These are phyloP conservation scores for Mus caroli DNA, from an alignment of 2,797 vertebrate species.

Conservation along the genomic window DNA sequence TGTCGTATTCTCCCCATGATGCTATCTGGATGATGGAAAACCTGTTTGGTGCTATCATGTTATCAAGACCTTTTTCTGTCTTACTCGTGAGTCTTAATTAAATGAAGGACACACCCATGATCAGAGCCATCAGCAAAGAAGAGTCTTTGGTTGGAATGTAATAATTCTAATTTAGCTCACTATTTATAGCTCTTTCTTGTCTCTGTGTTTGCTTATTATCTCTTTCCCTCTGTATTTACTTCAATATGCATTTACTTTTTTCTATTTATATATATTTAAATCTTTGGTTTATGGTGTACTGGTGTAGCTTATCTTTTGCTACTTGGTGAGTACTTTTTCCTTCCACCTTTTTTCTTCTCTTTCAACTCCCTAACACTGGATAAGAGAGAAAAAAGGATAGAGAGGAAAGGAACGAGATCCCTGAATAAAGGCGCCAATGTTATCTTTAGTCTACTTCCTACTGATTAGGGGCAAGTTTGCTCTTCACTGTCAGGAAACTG, in stretches of 20 bases:
- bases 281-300: conserved; percentile 9
- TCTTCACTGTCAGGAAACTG: not conserved
- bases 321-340: not conserved
- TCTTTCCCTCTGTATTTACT: not conserved
- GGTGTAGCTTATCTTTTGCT: not conserved
- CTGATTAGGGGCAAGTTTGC: not conserved
- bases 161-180: not conserved
- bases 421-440: not conserved
- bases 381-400: not conserved
- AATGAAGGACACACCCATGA: not conserved
- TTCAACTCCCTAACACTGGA: not conserved
- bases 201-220: not conserved
- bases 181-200: not conserved
- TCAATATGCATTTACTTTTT: not conserved
- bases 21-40: not conserved
- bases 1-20: not conserved
- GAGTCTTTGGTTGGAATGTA: not conserved
- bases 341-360: not conserved
- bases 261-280: not conserved
- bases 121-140: not conserved
- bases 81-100: not conserved
- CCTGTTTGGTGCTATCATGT: not conserved
- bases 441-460: not conserved
- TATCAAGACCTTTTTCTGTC: not conserved
- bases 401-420: not conserved